phyloP scores from a whole-genome alignment of 2,113 vertebrate genomes.

The Smithornis capensis region DNA sequence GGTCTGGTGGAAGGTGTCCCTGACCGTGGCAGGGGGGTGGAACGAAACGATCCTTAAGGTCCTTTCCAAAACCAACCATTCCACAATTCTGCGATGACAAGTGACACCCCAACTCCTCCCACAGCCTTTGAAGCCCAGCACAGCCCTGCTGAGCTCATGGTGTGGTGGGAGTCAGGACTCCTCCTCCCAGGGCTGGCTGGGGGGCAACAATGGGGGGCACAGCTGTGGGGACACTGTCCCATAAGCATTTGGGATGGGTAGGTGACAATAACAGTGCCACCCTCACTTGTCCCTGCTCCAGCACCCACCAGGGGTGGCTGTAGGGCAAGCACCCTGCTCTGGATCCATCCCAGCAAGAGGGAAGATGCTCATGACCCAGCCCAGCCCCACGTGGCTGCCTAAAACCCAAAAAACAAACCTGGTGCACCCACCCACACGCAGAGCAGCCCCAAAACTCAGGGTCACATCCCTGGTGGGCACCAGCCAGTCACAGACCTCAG shows the following conservation, averaged over 20 bases:
- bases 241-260: background rate
- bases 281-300: background rate
- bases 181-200: background rate
- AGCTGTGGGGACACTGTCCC: background rate
- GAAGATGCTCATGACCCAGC: background rate
- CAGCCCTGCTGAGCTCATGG: too few relatives aligned
- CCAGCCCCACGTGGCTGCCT: background rate
- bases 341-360: background rate
- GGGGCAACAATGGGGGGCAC: background rate
- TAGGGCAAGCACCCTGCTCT: background rate
- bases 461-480: background rate
- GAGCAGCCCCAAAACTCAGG: background rate
- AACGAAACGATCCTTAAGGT: background rate
- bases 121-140: rapidly evolving
- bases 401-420: background rate
- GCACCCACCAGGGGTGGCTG: too few relatives aligned
- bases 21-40: background rate
- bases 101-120: background rate
- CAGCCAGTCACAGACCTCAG: rapidly evolving
- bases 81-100: rapidly evolving
- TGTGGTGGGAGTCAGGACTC: background rate
- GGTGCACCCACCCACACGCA: background rate
- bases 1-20: background rate
- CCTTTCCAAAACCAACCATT: background rate
- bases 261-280: background rate